Conservation (phyloP, 1,140 invertebrate species). For the Trachymyrmex septentrionalis region DNA sequence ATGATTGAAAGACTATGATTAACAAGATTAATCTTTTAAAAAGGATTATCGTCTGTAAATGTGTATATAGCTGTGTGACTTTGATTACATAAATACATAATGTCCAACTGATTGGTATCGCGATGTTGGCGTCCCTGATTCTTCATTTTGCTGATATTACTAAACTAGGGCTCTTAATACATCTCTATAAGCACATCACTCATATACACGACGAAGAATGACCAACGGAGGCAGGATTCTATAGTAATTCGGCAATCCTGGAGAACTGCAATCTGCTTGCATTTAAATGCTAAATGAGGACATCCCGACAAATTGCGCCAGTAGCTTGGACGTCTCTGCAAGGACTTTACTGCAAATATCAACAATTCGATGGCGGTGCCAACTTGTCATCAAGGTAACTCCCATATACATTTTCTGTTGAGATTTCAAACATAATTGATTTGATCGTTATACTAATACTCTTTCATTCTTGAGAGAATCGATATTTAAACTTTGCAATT, state of each 20-base stretch:
- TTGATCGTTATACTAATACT: neutral
- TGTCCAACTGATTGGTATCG: neutral
- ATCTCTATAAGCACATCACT: neutral
- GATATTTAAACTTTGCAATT: neutral
- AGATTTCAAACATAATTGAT: neutral
- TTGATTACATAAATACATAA: conserved; percentile 12
- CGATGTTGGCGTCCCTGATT: neutral
- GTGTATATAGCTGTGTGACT: neutral
- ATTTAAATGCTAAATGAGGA: conserved; percentile 74
- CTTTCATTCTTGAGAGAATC: neutral
- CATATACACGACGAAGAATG: conserved; percentile 17
- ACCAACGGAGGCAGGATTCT: conserved; percentile 52
- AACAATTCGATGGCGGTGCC: conserved; percentile 64
- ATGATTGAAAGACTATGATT: neutral
- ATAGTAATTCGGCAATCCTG: conserved; percentile 78
- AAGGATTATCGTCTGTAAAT: neutral
- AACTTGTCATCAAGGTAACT: conserved; percentile 53
- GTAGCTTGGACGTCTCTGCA: conserved; percentile 54
- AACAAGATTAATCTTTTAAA: neutral
- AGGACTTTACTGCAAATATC: conserved; percentile 61
- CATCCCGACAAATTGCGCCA: conserved; percentile 73
- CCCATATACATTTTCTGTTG: conserved; percentile 24
- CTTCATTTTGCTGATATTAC: conserved; percentile 22
- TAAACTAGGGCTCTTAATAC: neutral
- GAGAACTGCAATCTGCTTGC: conserved; percentile 71